Base-by-base conservation (phyloP, 2,797 vertebrate genomes). In the Gallinago stenura region DNA sequence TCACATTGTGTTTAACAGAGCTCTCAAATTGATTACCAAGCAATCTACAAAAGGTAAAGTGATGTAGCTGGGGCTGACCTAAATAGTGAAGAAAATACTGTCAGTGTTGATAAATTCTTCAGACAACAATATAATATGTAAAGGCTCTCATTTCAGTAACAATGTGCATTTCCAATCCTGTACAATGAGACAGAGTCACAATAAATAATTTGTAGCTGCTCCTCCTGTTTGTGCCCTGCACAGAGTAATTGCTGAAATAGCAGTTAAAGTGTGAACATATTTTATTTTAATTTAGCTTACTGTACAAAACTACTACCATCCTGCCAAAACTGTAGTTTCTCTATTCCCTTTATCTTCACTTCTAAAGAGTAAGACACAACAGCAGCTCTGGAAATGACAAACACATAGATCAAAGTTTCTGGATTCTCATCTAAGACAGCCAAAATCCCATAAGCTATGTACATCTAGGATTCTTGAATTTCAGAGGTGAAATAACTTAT, bases 21-120 rank as follows among this genome's bases (percentile, higher is more conserved):
- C 76, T 95, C 82, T 96, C 71, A 85, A 89, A 83, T 1, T 79
- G 92, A 97, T 93, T 65, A 71, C 60, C 33, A 62, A 83, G 77
- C 57, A 61, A 90, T 69, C 54, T 64, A 41, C 54, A 81, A 79
- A 77, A 93, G 70, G 70, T 79, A 45, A 75, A 91, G 58, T 12
- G 31, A 68, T 75, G 86, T 50, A 54, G 58, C 7, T 61, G 78
- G 71, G 35, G 35, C 64, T 85, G 80, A 64, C 80, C 83, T 82
- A 14, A 80, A 60, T 7, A 25, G 71, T n/a, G 66, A 83, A 83
- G 75, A 33, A 56, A 83, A 69, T 31, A 41, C 25, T 87, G 51
- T 72, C 73, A 72, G n/a, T 30, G 37, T 21, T 65, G 85, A 95
- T 88, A 78, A 94, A 94, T 58, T 62, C 35, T 61, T 86, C 88